Conservation (phyloP, 1,140 invertebrate genomes). For the Metaphire vulgaris region DNA sequence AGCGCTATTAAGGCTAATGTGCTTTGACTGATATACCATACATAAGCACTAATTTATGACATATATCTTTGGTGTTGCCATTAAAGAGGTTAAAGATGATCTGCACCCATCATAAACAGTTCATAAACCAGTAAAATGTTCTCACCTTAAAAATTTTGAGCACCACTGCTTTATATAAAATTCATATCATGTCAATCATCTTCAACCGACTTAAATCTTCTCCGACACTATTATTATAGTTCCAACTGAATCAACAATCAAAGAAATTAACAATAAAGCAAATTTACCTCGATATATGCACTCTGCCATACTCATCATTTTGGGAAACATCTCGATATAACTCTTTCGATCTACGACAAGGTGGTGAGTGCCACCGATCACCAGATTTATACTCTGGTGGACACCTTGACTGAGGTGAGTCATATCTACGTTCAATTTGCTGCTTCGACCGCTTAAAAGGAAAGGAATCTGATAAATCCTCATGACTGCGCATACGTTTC, state of each 20-base stretch:
- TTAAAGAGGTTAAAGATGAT: too few species aligned
- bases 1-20: too few species aligned
- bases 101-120: too few species aligned
- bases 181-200: too few species aligned
- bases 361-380: neutral
- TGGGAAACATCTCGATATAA: neutral
- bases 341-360: neutral
- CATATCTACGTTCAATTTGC: neutral
- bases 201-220: too few species aligned
- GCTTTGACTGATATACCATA: too few species aligned
- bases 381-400: neutral
- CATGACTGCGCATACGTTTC: neutral
- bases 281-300: neutral
- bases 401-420: neutral
- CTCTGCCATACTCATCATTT: neutral
- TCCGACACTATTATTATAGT: too few species aligned
- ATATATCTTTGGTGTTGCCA: too few species aligned
- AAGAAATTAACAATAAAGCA: neutral
- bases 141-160: too few species aligned
- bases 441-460: neutral
- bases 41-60: too few species aligned
- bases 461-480: neutral
- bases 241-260: neutral
- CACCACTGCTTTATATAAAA: too few species aligned
- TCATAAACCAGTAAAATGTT: too few species aligned